These are phyloP conservation scores for Axinella damicornis DNA, from an alignment of 37 sponge, comb jelly and placozoan genomes.

Conservation along the genomic window DNA sequence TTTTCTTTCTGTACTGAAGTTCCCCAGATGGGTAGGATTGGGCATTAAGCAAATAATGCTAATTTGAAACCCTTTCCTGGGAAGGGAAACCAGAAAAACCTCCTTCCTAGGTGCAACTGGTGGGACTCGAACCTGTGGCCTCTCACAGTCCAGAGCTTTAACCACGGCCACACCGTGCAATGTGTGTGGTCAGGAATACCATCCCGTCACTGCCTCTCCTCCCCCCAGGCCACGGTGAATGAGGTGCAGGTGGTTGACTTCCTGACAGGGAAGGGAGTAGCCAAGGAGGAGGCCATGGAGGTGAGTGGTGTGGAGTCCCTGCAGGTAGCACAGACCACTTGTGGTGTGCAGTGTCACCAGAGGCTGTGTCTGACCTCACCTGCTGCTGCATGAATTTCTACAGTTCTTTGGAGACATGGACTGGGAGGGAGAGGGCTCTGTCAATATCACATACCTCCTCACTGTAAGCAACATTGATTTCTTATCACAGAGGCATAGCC, in stretches of 20 bases:
- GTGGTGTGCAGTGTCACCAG: no score
- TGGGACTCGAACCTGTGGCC: not conserved
- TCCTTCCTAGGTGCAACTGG: no score
- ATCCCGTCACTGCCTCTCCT: not conserved
- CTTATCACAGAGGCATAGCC: no score
- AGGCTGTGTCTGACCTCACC: not conserved
- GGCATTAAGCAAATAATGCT: no score
- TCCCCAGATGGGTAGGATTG: not conserved
- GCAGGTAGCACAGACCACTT: not conserved
- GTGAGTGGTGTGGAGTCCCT: not conserved
- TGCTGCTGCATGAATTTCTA: no score
- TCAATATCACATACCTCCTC: constrained; percentile 50
- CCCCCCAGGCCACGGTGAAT: constrained; percentile 39
- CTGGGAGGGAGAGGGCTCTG: constrained; percentile 45
- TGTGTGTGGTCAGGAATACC: no score
- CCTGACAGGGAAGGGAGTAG: constrained; percentile 38
- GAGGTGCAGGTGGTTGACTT: constrained; percentile 61
- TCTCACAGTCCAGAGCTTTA: not conserved
- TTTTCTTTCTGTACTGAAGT: not conserved
- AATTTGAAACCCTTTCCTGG: no score
- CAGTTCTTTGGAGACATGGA: constrained; percentile 47
- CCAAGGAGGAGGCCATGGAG: constrained; percentile 62
- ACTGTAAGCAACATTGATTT: constrained; percentile 25
- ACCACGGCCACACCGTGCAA: not conserved
- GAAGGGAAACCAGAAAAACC: no score